Evolutionary conservation across 2,888 invertebrate genomes (phyloP), one percentile per base, ranked within the genome.

Genomic region (Sisyra terminalis): DNA sequence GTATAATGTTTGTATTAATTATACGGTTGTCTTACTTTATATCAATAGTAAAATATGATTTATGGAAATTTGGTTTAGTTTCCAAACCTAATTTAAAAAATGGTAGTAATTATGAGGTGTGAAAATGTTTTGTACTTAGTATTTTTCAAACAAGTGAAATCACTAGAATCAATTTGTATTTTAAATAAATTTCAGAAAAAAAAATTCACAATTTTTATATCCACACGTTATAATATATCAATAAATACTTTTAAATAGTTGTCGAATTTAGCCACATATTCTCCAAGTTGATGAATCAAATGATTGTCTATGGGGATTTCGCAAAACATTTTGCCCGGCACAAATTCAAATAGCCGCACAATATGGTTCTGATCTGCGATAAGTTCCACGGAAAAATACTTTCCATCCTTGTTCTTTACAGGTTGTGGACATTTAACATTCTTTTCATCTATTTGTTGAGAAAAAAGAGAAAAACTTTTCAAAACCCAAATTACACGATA

Each of bases 281-380:
- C 69, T 0, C 93, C 93, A 13, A 78, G 66, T 53, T 85, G 74
- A 51, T 71, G 77, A 46, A 82, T 68, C 45, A 89, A 56, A 4
- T 73, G 61, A 29, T 71, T 63, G 0, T 75, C 72, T 42, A 64
- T 63, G 0, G 73, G 66, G 0, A 80, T 74, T 45, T 76, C 63
- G 29, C 69, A 64, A 42, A 92, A 64, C 44, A 82, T 63, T 44
- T 71, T 68, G 0, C 92, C 92, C 0, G 83, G 78, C 10, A 82
- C 68, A 55, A 68, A 92, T 54, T 79, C 75, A 52, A 92, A 63
- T 10, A 93, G 67, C 3, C 88, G 68, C 1, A 89, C 78, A 0
- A 78, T 70, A 55, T 87, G 76, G 46, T 60, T 57, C 1, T 62
- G 61, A 45, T 73, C 65, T 4, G 53, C 59, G 54, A 72, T 66